Percentiles rank a stretch among this genome's conserved stretches.
Conservation (phyloP, 1,140 invertebrate species). For the Saccostrea glomerata region DNA sequence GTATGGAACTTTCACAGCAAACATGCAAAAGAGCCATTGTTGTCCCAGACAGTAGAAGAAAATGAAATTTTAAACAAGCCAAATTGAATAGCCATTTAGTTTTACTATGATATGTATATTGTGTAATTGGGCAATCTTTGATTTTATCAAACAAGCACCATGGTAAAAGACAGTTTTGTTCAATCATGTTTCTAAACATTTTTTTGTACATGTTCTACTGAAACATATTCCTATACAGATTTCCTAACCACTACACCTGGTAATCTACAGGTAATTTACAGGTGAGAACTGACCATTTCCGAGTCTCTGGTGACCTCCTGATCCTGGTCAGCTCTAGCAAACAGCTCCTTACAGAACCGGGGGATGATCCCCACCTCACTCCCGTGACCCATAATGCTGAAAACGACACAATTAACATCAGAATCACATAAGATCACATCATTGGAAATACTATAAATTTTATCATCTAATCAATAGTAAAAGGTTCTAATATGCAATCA, state of each 20-base stretch:
- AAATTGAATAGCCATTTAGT: neutral
- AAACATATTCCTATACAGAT: too few relatives aligned
- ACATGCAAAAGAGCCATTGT: neutral
- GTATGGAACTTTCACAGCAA: neutral
- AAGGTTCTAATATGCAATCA: neutral
- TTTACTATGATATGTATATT: neutral
- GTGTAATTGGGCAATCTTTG: neutral
- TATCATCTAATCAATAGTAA: neutral
- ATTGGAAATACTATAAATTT: neutral
- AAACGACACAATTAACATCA: constrained; percentile 41
- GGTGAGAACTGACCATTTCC: constrained; percentile 62
- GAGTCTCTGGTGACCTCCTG: constrained; percentile 55
- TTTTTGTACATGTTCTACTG: too few relatives aligned
- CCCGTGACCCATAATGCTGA: constrained; percentile 77
- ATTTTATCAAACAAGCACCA: neutral
- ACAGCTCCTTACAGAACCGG: constrained; percentile 77
- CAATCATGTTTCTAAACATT: too few relatives aligned
- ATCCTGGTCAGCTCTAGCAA: constrained; percentile 64
- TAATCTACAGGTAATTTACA: neutral
- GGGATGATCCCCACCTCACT: constrained; percentile 76
- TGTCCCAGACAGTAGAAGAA: neutral
- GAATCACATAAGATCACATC: neutral
- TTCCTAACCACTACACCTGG: too few relatives aligned
- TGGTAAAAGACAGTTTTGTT: neutral
- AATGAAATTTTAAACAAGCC: neutral